These are phyloP conservation scores for Drosophila yooni DNA, from an alignment of 2,888 invertebrate genomes.

Conservation along the genomic window DNA sequence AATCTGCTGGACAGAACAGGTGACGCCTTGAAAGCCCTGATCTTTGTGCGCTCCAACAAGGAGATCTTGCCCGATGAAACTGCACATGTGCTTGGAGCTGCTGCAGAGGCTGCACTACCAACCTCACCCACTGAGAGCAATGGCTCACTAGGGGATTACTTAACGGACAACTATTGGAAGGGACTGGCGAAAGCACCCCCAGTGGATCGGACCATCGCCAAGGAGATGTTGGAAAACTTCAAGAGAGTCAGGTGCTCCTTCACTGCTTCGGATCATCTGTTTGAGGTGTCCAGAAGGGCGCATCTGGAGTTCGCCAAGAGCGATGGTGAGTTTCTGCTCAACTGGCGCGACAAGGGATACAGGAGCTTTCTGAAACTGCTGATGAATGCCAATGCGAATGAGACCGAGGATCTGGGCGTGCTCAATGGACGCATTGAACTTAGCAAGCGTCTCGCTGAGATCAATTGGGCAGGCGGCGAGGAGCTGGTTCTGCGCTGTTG, in stretches of 20 bases:
- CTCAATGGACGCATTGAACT: constrained; percentile 79
- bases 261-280: constrained; percentile 88
- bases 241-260: constrained; percentile 84
- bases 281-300: constrained; percentile 88
- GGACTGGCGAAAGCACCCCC: constrained; percentile 51
- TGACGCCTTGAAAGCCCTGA: constrained; percentile 62
- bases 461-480: constrained; percentile 62
- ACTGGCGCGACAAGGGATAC: constrained; percentile 91
- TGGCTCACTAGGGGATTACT: constrained; percentile 81
- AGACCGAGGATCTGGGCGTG: constrained; percentile 64
- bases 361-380: constrained; percentile 89
- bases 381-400: constrained; percentile 80
- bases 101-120: constrained; percentile 34
- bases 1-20: constrained; percentile 73
- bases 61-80: constrained; percentile 81
- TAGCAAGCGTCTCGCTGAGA: constrained; percentile 65
- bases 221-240: constrained; percentile 87
- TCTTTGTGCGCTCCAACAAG: constrained; percentile 82
- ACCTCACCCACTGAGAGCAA: constrained; percentile 48
- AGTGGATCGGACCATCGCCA: constrained; percentile 83
- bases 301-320: constrained; percentile 88
- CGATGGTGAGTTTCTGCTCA: constrained; percentile 89
- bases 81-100: constrained; percentile 55
- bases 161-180: constrained; percentile 75
- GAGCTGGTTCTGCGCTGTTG: constrained; percentile 62